These are phyloP conservation scores for Chlamydotis undulata DNA, from an alignment of 2,113 vertebrate species.

Conservation along the genomic window DNA sequence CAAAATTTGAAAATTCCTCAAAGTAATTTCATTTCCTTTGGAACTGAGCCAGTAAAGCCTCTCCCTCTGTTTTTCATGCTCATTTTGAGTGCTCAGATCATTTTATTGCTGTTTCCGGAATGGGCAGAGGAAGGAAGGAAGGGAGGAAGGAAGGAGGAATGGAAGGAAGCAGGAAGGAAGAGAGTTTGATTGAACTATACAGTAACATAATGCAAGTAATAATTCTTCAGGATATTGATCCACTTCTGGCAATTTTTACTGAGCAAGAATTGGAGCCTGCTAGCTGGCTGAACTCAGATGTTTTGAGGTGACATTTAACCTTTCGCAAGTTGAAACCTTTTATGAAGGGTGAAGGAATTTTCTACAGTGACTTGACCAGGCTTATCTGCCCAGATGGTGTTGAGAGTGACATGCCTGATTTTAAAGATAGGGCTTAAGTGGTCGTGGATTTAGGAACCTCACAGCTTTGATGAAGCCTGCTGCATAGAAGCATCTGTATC, in stretches of 20 bases:
- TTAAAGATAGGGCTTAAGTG: background rate
- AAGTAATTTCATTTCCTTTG: background rate
- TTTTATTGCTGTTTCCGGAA: background rate
- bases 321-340: background rate
- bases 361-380: background rate
- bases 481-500: background rate
- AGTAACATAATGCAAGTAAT: background rate
- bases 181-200: background rate
- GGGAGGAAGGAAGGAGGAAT: background rate
- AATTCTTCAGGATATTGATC: background rate
- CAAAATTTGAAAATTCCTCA: conserved; percentile 37
- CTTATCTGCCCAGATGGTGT: background rate
- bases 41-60: background rate
- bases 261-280: background rate
- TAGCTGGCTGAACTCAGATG: background rate
- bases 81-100: background rate
- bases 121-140: background rate
- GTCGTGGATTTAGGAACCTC: background rate
- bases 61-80: background rate
- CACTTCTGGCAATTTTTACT: background rate
- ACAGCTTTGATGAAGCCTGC: background rate
- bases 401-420: background rate
- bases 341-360: background rate
- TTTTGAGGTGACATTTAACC: background rate
- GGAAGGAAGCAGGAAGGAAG: background rate